phyloP scores from a whole-genome alignment of 2,113 vertebrate species.

The Pelodiscus sinensis region DNA sequence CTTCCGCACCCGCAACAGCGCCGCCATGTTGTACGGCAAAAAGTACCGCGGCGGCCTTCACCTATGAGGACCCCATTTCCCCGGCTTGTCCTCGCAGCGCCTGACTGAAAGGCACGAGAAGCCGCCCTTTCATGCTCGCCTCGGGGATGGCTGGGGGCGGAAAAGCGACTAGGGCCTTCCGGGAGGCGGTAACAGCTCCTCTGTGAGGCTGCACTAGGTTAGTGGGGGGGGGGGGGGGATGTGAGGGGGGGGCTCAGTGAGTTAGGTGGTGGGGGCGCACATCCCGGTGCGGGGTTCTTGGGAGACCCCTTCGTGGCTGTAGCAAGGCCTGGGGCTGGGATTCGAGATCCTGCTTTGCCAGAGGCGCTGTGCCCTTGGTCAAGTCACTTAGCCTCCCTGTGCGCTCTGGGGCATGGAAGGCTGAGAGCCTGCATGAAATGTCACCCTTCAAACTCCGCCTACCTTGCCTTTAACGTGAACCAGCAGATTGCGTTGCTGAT shows the following conservation, averaged over 20 bases:
- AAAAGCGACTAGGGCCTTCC: neutral
- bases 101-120: neutral
- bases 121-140: neutral
- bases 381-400: neutral
- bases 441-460: no score
- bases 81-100: neutral
- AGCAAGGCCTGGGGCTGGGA: rapidly evolving
- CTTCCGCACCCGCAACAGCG: constrained; percentile 29
- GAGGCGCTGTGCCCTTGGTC: neutral
- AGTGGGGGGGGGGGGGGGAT: no score
- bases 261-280: neutral
- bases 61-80: neutral
- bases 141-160: no score
- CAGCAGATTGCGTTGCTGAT: no score
- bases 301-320: no score
- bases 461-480: no score
- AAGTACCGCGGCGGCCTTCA: neutral
- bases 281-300: neutral
- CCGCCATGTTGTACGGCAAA: constrained; percentile 72
- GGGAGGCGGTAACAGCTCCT: neutral
- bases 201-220: rapidly evolving
- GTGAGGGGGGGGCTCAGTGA: no score
- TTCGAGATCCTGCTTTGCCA: rapidly evolving
- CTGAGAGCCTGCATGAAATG: no score
- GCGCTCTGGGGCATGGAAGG: no score